A percentile compares a stretch with the other conserved stretches of the same genome.
Conservation (phyloP, 2,888 invertebrate genomes). For the Teinopalpus imperialis region DNA sequence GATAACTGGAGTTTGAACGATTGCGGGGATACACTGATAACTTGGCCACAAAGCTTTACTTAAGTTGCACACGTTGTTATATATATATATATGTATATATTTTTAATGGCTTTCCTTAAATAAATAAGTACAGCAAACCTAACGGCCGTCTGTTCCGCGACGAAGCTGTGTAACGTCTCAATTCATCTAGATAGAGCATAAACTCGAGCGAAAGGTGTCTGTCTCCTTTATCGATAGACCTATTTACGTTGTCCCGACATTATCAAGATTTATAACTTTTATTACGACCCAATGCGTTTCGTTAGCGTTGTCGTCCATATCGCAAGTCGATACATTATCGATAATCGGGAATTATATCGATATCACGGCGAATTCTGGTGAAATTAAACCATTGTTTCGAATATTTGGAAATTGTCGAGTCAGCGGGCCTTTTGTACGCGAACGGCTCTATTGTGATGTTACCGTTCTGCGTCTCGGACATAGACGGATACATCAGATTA, state of each 20-base stretch:
- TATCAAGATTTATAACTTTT: conserved; percentile 49
- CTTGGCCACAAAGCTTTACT: conserved; percentile 31
- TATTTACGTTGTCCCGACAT: conserved; percentile 45
- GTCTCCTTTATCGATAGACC: conserved; percentile 34
- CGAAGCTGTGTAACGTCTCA: conserved; percentile 26
- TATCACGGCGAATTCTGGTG: conserved; percentile 61
- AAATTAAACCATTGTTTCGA: conserved; percentile 60
- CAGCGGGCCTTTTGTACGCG: conserved; percentile 37
- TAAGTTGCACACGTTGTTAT: too few relatives aligned
- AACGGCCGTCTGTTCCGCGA: conserved; percentile 9
- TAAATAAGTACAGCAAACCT: conserved; percentile 32
- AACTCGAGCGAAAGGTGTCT: conserved; percentile 27
- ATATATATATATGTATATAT: too few relatives aligned
- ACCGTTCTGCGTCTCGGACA: conserved; percentile 28
- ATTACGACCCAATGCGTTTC: conserved; percentile 53
- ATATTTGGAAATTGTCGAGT: conserved; percentile 36
- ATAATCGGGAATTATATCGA: conserved; percentile 58
- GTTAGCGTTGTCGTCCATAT: conserved; percentile 57
- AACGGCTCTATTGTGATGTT: conserved; percentile 32
- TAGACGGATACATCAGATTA: conserved; percentile 34
- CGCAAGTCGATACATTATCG: conserved; percentile 50
- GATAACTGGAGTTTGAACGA: conserved; percentile 43
- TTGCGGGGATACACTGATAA: conserved; percentile 35
- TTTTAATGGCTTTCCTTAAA: too few relatives aligned
- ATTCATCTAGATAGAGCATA: conserved; percentile 29